Base-by-base conservation (phyloP, 2,797 vertebrate genomes). In the Sebastes hubbsi region DNA sequence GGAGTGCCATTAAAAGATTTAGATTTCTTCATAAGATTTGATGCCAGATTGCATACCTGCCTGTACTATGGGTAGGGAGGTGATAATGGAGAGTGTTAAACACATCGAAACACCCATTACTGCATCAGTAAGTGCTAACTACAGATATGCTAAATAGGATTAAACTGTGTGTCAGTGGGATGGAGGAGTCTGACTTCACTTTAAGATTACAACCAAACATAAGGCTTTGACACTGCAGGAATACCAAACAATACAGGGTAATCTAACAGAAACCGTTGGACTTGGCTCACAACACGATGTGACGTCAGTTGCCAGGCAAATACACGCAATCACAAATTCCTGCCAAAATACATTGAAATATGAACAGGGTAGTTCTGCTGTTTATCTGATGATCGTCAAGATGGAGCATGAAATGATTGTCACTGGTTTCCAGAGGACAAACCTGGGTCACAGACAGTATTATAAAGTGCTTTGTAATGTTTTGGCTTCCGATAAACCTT, bases 1-100 rank as follows among this genome's bases (percentile, higher is more conserved):
- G 56, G 38, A 71, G 69, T 64, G 77, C 66, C 71, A 52, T 84
- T 82, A 87, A 82, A 81, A 80, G 55, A 77, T 80, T 79, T 77
- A 1, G 4, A 78, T 85, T 86, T 80, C 70, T 77, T 82, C 42
- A 62, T 70, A 72, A 68, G 62, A 71, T 84, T 83, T 83, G 78
- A 80, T 22, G 6, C 32, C 65, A 81, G 55, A 75, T 75, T 73
- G 69, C 59, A 74, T 72, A 74, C 49, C 78, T 79, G 62, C 69
- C 69, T 74, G 36, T 38, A 30, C 54, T 11, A 29, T 64, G 22
- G 9, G 24, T 12, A 27, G 27, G 38, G 66, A 74, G 72, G 56
- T 60, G n/a, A 76, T 80, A 82, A 73, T 38, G 30, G 49, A 70
- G 42, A 76, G 83, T 54, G 56, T 73, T 78, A 59, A 60, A 78